phyloP scores from a whole-genome alignment of 1,140 invertebrate species.

The Diachasma alloeum region DNA sequence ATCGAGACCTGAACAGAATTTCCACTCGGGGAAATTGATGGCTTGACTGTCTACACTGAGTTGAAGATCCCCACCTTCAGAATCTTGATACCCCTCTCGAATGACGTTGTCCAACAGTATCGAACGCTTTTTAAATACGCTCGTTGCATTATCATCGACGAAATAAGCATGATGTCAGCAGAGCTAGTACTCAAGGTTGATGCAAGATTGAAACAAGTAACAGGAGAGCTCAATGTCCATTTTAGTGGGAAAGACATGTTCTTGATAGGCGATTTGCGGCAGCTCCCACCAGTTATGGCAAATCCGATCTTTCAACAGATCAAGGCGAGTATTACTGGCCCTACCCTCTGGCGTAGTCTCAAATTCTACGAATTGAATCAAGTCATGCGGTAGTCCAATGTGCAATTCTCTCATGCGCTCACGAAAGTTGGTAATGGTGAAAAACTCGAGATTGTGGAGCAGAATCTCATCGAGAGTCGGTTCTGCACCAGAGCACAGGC shows the following conservation, averaged over 20 bases:
- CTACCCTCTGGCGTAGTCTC: slow-evolving; percentile 41
- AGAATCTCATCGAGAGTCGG: slow-evolving; percentile 34
- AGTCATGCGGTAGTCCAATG: slow-evolving; percentile 42
- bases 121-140: slow-evolving; percentile 34
- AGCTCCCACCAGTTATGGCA: slow-evolving; percentile 28
- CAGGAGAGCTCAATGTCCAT: slow-evolving; percentile 29
- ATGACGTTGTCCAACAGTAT: slow-evolving; percentile 32
- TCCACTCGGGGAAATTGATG: too few relatives aligned
- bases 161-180: slow-evolving; percentile 50
- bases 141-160: slow-evolving; percentile 52
- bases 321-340: slow-evolving; percentile 36
- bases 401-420: slow-evolving; percentile 44
- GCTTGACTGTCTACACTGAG: slow-evolving; percentile 37
- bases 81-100: slow-evolving; percentile 18
- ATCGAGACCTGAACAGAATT: too few relatives aligned
- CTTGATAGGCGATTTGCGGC: slow-evolving; percentile 33
- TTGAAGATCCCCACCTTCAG: slow-evolving; percentile 3
- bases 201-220: slow-evolving; percentile 44
- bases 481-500: slow-evolving; percentile 33
- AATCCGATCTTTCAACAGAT: slow-evolving; percentile 41
- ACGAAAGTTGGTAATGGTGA: slow-evolving; percentile 47
- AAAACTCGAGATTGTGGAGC: slow-evolving; percentile 27
- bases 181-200: slow-evolving; percentile 39
- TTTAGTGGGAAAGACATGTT: slow-evolving; percentile 39
- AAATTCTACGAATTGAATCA: slow-evolving; percentile 40